These are phyloP conservation scores for Phycodurus eques DNA, from an alignment of 2,113 vertebrate genomes.

Conservation along the genomic window DNA sequence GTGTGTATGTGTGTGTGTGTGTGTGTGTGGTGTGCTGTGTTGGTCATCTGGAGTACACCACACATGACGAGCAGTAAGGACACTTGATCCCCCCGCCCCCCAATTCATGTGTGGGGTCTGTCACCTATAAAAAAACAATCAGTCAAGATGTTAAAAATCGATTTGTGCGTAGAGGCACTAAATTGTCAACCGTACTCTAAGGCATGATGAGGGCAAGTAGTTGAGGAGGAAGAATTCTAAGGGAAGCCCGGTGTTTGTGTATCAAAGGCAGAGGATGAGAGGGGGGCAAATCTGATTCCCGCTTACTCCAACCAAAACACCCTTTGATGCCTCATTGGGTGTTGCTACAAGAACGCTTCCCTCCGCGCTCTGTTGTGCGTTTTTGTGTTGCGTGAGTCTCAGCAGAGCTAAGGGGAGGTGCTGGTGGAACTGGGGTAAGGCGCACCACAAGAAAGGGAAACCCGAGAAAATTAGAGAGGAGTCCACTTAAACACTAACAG, in stretches of 20 bases:
- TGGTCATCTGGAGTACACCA: too few species aligned
- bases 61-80: too few species aligned
- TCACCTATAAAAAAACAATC: too few species aligned
- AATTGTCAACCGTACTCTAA: neutral
- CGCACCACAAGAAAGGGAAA: conserved; percentile 77
- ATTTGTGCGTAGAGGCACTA: neutral
- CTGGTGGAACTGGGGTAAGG: conserved; percentile 38
- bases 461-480: conserved; percentile 77
- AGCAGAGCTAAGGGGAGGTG: conserved; percentile 61
- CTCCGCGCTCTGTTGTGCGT: conserved; percentile 31
- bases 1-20: too few species aligned
- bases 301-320: conserved; percentile 65
- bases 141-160: too few species aligned
- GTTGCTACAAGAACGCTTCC: conserved; percentile 50
- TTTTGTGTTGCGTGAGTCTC: conserved; percentile 46
- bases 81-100: too few species aligned
- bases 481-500: conserved; percentile 73
- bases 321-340: conserved; percentile 58
- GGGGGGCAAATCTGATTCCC: conserved; percentile 61
- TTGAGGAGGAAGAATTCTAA: conserved; percentile 54
- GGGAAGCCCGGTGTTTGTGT: conserved; percentile 64
- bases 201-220: conserved; percentile 51
- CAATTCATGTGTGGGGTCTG: too few species aligned
- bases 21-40: too few species aligned
- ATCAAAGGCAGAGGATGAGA: conserved; percentile 44